Percentiles rank a stretch among this genome's conserved stretches.
Conservation (phyloP, 2,888 invertebrate genomes). For the Thereva nobilitata region DNA sequence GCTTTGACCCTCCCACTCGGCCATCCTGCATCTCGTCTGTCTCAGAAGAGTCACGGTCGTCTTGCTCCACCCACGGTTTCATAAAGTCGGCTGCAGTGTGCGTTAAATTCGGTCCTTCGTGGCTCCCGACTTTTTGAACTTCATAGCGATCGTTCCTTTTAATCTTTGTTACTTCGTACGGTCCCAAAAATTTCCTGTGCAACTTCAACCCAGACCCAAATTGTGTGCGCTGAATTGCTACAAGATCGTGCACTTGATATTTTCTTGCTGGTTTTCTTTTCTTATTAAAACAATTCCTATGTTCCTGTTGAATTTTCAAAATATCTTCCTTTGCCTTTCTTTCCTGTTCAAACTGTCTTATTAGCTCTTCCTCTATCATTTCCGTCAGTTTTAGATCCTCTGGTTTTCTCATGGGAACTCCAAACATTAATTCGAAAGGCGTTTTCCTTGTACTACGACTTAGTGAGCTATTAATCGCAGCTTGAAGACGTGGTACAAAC, state of each 20-base stretch:
- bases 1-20: too few species aligned
- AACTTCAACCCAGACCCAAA: conserved; percentile 32
- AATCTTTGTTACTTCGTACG: conserved; percentile 9
- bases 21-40: conserved; percentile 3
- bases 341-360: background rate
- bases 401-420: conserved; percentile 20
- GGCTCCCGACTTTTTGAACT: background rate
- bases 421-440: conserved; percentile 2
- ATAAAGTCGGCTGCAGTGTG: conserved; percentile 1
- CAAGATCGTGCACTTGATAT: conserved; percentile 7
- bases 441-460: background rate
- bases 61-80: conserved; percentile 1
- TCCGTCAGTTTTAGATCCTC: background rate
- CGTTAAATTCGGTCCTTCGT: conserved; percentile 5
- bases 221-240: background rate
- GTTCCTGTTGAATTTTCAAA: conserved; percentile 10
- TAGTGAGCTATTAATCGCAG: background rate
- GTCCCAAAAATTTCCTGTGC: conserved; percentile 12
- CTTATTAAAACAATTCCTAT: background rate
- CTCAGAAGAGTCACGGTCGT: background rate
- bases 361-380: conserved; percentile 8
- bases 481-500: background rate
- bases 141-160: conserved; percentile 17
- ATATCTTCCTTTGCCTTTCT: conserved; percentile 40
- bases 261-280: background rate